These are phyloP conservation scores for Cryptops parisi DNA, from an alignment of 2,888 invertebrate genomes.

Conservation along the genomic window DNA sequence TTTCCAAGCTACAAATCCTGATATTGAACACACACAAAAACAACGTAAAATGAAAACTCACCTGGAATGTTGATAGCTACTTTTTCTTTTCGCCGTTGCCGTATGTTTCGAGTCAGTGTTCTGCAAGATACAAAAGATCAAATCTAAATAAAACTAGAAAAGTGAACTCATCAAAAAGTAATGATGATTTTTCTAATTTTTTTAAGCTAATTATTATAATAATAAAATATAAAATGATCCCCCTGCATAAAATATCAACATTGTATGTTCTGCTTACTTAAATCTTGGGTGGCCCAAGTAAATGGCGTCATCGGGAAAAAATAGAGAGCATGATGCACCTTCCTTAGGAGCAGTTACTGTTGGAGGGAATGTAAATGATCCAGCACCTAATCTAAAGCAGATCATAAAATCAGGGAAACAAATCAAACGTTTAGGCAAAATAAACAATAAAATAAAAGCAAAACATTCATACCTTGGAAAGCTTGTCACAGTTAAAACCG, in stretches of 20 bases:
- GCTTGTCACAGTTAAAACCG: conserved; percentile 76
- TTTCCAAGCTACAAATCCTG: not conserved
- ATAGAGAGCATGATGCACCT: conserved; percentile 62
- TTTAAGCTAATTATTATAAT: no score
- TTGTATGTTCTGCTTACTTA: no score
- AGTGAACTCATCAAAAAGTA: no score
- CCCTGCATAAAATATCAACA: no score
- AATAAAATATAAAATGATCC: no score
- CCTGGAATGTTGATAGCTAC: conserved; percentile 93
- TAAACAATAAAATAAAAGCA: conserved; percentile 1
- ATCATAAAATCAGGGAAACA: not conserved
- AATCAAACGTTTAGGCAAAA: conserved; percentile 4
- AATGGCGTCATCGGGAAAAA: conserved; percentile 90
- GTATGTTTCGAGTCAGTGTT: conserved; percentile 84
- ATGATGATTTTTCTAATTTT: no score
- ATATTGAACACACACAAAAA: not conserved
- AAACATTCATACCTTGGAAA: conserved; percentile 60
- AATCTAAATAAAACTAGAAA: no score
- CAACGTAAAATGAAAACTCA: conserved; percentile 30
- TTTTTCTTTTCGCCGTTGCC: conserved; percentile 80
- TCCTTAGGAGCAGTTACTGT: conserved; percentile 51
- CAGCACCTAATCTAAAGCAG: conserved; percentile 58
- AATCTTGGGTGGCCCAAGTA: conserved; percentile 92
- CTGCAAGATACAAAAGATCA: no score
- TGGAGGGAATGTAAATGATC: conserved; percentile 71